These are phyloP conservation scores for Temnopleurus reevesii DNA, from an alignment of 53 echinoderm and acorn worm genomes.

Conservation along the genomic window DNA sequence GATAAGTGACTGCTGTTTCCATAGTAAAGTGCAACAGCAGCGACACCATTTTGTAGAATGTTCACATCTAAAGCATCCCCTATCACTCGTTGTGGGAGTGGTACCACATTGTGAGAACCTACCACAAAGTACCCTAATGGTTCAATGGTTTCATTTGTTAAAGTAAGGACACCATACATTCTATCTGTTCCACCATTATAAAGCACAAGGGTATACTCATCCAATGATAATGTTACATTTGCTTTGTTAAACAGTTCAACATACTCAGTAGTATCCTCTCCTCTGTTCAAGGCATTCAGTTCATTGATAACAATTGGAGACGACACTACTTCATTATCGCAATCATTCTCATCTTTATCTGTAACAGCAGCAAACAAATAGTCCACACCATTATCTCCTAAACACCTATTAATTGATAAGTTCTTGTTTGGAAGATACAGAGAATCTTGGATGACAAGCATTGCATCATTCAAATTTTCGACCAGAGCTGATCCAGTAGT, in stretches of 20 bases:
- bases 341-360: constrained; percentile 2
- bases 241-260: constrained; percentile 86
- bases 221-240: constrained; percentile 53
- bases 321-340: not conserved
- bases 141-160: constrained; percentile 60
- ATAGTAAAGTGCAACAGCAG: constrained; percentile 81
- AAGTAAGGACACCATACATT: constrained; percentile 69
- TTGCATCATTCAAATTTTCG: not conserved
- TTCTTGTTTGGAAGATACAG: constrained; percentile 6
- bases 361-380: not conserved
- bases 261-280: constrained; percentile 73
- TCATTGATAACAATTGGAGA: constrained; percentile 78
- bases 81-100: constrained; percentile 65
- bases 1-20: constrained; percentile 39
- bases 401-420: constrained; percentile 48
- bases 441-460: constrained; percentile 18
- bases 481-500: not conserved
- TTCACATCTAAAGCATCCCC: constrained; percentile 44
- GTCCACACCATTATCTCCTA: not conserved
- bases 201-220: constrained; percentile 78
- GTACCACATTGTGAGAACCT: constrained; percentile 68
- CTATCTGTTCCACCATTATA: constrained; percentile 74
- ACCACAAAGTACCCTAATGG: constrained; percentile 68
- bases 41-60: constrained; percentile 82
- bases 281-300: constrained; percentile 77